A percentile compares a stretch with the other conserved stretches of the same genome.
Evolutionary conservation across 1,140 invertebrate species (phyloP).

Genomic region (Adelges cooleyi): DNA sequence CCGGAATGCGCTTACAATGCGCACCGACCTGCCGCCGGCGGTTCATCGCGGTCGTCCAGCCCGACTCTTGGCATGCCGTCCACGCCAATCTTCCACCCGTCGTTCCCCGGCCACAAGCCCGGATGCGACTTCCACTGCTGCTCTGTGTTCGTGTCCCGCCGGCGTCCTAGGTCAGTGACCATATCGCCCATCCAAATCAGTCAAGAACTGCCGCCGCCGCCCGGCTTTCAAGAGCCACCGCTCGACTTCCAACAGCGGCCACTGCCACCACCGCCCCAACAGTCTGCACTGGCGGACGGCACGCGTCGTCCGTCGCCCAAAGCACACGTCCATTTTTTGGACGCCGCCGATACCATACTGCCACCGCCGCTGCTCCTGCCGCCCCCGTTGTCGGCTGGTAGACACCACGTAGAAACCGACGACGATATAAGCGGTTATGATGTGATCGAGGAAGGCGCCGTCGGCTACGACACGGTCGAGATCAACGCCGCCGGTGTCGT

Average conservation of each 20-base stretch:
- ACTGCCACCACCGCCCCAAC: slow-evolving; percentile 79
- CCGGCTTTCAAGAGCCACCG: slow-evolving; percentile 47
- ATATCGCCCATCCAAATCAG: slow-evolving; percentile 82
- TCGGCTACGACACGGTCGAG: too few relatives aligned
- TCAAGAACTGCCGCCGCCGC: slow-evolving; percentile 51
- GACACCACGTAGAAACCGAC: not conserved
- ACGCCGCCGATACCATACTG: slow-evolving; percentile 44
- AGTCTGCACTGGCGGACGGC: slow-evolving; percentile 36
- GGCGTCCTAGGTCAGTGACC: slow-evolving; percentile 77
- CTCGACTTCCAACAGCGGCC: slow-evolving; percentile 80
- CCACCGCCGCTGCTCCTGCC: not conserved
- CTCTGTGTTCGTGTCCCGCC: slow-evolving; percentile 79
- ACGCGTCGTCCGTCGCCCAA: slow-evolving; percentile 35
- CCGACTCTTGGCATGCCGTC: not conserved
- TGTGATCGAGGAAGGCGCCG: too few relatives aligned
- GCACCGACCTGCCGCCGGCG: not conserved
- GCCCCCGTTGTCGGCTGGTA: too few relatives aligned
- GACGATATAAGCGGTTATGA: not conserved
- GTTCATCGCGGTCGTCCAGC: not conserved
- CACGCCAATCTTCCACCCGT: slow-evolving; percentile 38
- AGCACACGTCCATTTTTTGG: slow-evolving; percentile 61
- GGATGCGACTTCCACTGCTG: slow-evolving; percentile 93
- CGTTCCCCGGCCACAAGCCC: slow-evolving; percentile 53
- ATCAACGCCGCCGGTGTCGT: slow-evolving; percentile 28
- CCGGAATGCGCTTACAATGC: not conserved